Evolutionary conservation across 2,113 vertebrate species (phyloP), one percentile per base, ranked within the genome.

Genomic region (Columba livia): DNA sequence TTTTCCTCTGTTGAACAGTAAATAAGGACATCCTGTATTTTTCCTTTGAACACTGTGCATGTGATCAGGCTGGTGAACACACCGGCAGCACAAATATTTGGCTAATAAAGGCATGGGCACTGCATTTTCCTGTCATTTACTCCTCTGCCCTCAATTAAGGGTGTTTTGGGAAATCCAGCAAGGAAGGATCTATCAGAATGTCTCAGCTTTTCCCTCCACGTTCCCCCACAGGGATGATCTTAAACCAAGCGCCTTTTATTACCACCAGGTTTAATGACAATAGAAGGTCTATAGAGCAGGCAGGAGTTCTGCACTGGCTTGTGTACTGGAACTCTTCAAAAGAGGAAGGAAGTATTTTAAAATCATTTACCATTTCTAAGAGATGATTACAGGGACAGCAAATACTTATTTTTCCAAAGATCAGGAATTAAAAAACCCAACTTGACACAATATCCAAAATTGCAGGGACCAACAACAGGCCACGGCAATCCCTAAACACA

Each of bases 21-120:
- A 86, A 70, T 65, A 94, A 71, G 47, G 62, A 32, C 25, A 83
- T 83, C 57, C 57, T 83, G 62, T 74, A n/a, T 71, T 75, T 91
- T 88, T 28, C 31, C 72, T 79, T 73, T 58, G 42, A 82, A 88
- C 12, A 5, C 4, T 12, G 47, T 74, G 11, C 51, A 18, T 0
- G 0, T 57, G 58, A 47, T 66, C n/a, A 79, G 58, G 36, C 48
- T 60, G 64, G 13, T n/a, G 36, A 80, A 77, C 42, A 50, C 26
- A 10, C 2, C 7, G 42, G 54, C 65, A 81, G 57, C 12, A 44
- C 51, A 86, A 57, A 65, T 36, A 71, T n/a, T 83, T 75, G 77
- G 36, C 36, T 40, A 29, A 51, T 74, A 29, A 60, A 78, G 79
- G 25, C 85, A 61, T 29, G 77, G 40, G 50, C n/a, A 12, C 29